Conservation (phyloP, 2,797 vertebrate genomes). For the Taenioides sp. region DNA sequence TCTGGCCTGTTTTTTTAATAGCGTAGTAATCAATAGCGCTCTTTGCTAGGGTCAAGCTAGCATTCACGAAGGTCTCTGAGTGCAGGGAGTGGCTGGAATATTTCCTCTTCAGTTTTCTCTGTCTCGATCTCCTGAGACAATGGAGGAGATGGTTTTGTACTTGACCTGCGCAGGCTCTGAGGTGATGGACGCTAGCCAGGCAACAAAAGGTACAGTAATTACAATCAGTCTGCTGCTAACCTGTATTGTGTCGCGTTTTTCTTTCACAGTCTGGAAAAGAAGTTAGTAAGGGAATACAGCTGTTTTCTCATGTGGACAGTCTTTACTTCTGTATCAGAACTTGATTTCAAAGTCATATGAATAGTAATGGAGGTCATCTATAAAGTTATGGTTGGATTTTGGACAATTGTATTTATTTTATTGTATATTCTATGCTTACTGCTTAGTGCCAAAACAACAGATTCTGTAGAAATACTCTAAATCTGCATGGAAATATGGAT, state of each 20-base stretch:
- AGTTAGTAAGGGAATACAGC: neutral
- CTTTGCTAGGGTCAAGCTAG: constrained; percentile 40
- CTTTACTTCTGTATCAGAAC: neutral
- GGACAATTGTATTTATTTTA: too few relatives aligned
- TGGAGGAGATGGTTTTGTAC: constrained; percentile 43
- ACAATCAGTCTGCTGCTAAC: constrained; percentile 48
- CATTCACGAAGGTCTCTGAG: constrained; percentile 39
- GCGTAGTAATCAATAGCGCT: constrained; percentile 54
- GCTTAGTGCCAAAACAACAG: too few relatives aligned
- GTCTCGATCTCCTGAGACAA: constrained; percentile 49
- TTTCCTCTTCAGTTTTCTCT: constrained; percentile 43
- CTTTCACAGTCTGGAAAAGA: neutral
- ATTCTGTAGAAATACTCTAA: too few relatives aligned
- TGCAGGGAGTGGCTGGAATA: constrained; percentile 21
- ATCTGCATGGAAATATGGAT: too few relatives aligned
- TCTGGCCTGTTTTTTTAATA: constrained; percentile 17
- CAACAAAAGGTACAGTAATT: constrained; percentile 60
- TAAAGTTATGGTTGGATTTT: too few relatives aligned
- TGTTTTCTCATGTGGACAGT: neutral
- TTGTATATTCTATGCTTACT: too few relatives aligned
- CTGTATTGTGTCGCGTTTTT: neutral
- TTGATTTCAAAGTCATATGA: too few relatives aligned
- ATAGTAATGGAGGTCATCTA: too few relatives aligned
- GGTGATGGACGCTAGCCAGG: constrained; percentile 55
- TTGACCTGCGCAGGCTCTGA: constrained; percentile 43